Evolutionary conservation across 2,113 vertebrate species (phyloP).

Genomic region (Bubo scandiacus): DNA sequence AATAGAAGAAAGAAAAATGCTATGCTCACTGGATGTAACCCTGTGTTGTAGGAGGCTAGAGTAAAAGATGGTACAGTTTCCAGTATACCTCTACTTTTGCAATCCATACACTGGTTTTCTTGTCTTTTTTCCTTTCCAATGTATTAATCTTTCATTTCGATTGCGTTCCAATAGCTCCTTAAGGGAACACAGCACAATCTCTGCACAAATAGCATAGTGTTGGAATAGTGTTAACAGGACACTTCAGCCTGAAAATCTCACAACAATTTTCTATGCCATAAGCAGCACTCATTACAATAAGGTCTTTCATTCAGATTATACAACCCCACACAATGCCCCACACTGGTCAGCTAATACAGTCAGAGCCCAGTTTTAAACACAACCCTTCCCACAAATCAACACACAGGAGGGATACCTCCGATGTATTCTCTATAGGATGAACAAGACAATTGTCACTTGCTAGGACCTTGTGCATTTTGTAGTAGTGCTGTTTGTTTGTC

Average conservation of each 20-base stretch:
- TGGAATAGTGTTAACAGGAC: neutral
- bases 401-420: accelerated
- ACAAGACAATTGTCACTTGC: neutral
- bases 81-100: neutral
- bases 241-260: neutral
- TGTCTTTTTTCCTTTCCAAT: neutral
- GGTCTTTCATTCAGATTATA: constrained; percentile 34
- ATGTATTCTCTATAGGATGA: neutral
- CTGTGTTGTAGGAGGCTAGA: neutral
- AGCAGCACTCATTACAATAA: constrained; percentile 33
- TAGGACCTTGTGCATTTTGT: neutral
- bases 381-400: neutral
- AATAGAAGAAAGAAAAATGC: neutral
- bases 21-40: neutral
- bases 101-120: neutral
- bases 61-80: neutral
- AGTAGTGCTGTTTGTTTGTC: neutral
- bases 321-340: neutral
- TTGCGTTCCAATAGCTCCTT: neutral
- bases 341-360: neutral
- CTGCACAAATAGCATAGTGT: neutral
- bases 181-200: neutral
- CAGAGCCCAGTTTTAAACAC: neutral
- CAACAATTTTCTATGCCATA: constrained; percentile 19
- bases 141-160: neutral